Base-by-base conservation (phyloP, 2,797 vertebrate species). In the Chromobotia macracanthus region DNA sequence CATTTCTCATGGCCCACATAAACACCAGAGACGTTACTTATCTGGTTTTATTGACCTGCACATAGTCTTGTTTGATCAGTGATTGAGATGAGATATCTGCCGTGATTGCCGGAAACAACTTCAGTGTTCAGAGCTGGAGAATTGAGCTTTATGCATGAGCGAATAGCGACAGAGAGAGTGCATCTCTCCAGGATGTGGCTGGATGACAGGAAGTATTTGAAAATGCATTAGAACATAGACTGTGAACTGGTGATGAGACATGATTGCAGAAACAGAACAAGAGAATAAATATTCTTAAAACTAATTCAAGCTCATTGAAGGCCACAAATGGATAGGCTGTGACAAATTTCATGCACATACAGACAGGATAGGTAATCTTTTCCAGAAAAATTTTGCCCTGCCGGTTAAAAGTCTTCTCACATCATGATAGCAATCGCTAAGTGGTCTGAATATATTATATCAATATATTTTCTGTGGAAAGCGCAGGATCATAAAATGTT, bases 181-280 rank as follows among this genome's bases (percentile, higher is more conserved):
- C 1, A n/a, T 6, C 19, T 31, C 1, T 55, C 12, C 72, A 75
- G 16, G 73, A 66, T 44, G 50, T 75, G 73, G 35, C 55, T n/a
- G 55, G 12, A 51, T 23, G 41, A 55, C 7, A 38, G 53, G 5
- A 53, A 11, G n/a, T 63, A 16, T 11, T 35, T 16, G 1, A 5
- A 13, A 31, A 5, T 5, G 31, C 31, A 31, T 63, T 31, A 31
- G 28, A 63, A 35, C 16, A 31, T 25, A 63, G 35, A 35, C 25
- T 35, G 8, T 63, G 16, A 60, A 25, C 28, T 35, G 28, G 9
- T n/a, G 53, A 58, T 44, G n/a, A 55, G n/a, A 16, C 12, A n/a
- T 23, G 35, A 41, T 16, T 23, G 13, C 31, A 31, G 31, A 31
- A 31, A 31, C 53, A 11, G 28, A 70, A 35, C 1, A 63, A 50